These are phyloP conservation scores for Drosophila auraria DNA, from an alignment of 1,140 invertebrate species.

Conservation along the genomic window DNA sequence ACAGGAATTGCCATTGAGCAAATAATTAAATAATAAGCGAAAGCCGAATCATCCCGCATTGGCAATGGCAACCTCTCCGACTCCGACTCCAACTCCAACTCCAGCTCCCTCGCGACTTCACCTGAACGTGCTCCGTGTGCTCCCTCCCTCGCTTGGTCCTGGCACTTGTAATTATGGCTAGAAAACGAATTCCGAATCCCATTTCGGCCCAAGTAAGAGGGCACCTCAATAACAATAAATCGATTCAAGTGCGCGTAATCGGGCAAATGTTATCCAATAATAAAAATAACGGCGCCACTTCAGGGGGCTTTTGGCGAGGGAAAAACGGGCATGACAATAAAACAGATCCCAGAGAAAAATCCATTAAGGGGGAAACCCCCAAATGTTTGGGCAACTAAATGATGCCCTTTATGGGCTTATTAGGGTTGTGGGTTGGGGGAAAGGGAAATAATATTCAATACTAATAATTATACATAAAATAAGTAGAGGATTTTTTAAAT, in stretches of 20 bases:
- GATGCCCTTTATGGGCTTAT: constrained; percentile 5
- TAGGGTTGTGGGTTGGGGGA: not conserved
- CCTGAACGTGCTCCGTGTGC: constrained; percentile 31
- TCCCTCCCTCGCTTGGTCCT: not conserved
- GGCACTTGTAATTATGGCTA: constrained; percentile 77
- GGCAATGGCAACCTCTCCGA: constrained; percentile 59
- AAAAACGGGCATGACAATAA: constrained; percentile 32
- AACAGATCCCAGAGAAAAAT: constrained; percentile 14
- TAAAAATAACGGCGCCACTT: constrained; percentile 68
- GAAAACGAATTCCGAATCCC: constrained; percentile 51
- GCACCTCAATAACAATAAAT: constrained; percentile 77
- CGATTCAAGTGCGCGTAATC: constrained; percentile 79
- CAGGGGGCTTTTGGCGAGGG: constrained; percentile 20
- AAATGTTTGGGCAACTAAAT: constrained; percentile 2
- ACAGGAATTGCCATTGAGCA: constrained; percentile 68
- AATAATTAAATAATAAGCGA: constrained; percentile 82
- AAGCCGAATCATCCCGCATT: constrained; percentile 52
- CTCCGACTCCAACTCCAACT: constrained; percentile 16
- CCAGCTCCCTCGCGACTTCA: constrained; percentile 37
- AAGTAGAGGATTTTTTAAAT: too few relatives aligned
- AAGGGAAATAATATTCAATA: not conserved
- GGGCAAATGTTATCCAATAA: constrained; percentile 77
- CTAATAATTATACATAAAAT: too few relatives aligned
- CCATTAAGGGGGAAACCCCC: not conserved
- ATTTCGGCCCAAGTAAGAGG: constrained; percentile 9